Evolutionary conservation across 2,797 vertebrate genomes (phyloP), one percentile per base, ranked within the genome.

Genomic region (Orientallactaga sibirica): DNA sequence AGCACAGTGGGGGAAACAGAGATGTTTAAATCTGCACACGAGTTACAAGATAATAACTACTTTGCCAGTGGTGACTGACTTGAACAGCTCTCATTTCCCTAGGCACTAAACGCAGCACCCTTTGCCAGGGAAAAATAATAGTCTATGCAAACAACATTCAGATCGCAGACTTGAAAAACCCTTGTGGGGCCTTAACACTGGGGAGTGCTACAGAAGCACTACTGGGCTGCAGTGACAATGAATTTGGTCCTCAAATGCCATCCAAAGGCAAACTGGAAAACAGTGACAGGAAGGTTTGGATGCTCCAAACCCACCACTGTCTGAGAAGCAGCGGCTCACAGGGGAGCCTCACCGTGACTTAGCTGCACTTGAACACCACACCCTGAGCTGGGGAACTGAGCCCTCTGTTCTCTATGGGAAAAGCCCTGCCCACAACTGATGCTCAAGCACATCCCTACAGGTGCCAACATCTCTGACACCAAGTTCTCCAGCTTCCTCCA

Each of bases 81-180:
- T 37, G n/a, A 73, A 88, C 15, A 1, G 55, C 24, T 48, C 83
- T 15, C 3, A 0, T 61, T 84, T 77, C 41, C 84, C 27, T 3
- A 48, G 81, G 81, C 91, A 62, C n/a, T 19, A 27, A 84, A 94
- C 29, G 27, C n/a, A n/a, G 85, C 33, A 85, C 37, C 84, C 24
- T 52, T 20, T 20, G 29, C 52, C 80, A 76, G 67, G 61, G 66
- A 83, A 92, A 90, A 96, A 86, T 29, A 90, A 93, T 37, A 71
- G 85, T 41, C 67, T 10, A 64, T 0, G 1, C 66, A 77, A 86
- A 95, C 64, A 48, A 90, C 73, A 88, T 43, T 86, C 82, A 92
- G 86, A 94, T 68, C 82, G 68, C 61, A 64, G 81, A 74, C 84
- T 74, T 48, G 52, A 77, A 79, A 82, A 64, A 84, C 80, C 58